phyloP scores from a whole-genome alignment of 2,888 invertebrate species.

The Rhopalosiphum nymphaeae region DNA sequence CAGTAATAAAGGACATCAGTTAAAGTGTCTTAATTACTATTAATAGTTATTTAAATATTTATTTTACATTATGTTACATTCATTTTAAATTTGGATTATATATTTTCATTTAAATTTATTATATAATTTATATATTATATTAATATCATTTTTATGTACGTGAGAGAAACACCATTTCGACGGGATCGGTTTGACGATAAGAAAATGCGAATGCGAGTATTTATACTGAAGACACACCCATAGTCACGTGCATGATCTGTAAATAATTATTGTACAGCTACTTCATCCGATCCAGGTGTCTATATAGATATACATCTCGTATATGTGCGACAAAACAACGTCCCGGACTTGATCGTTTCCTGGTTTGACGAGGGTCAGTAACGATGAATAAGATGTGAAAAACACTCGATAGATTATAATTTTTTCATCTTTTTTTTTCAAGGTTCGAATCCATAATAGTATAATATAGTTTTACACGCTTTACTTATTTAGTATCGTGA shows the following conservation, averaged over 20 bases:
- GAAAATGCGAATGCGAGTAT: background rate
- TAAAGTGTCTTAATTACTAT: too few relatives aligned
- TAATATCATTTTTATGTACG: background rate
- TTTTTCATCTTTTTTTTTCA: background rate
- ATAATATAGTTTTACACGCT: background rate
- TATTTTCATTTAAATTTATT: too few relatives aligned
- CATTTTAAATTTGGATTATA: too few relatives aligned
- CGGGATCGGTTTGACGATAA: background rate
- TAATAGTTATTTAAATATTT: too few relatives aligned
- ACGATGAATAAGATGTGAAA: background rate
- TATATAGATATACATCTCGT: background rate
- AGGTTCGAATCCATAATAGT: background rate
- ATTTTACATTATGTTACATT: too few relatives aligned
- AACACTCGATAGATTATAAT: constrained; percentile 2
- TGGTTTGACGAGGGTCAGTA: background rate
- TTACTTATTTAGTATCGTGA: background rate
- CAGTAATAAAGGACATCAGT: too few relatives aligned
- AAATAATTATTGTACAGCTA: background rate
- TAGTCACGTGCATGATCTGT: background rate
- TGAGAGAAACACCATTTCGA: background rate
- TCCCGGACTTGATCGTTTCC: background rate
- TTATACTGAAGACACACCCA: background rate
- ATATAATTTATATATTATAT: too few relatives aligned
- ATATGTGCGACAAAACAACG: background rate
- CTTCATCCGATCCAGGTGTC: background rate